Percentiles rank a stretch among this genome's conserved stretches.
These are phyloP conservation scores for Spodoptera litura DNA, from an alignment of 1,140 invertebrate genomes.

Conservation along the genomic window DNA sequence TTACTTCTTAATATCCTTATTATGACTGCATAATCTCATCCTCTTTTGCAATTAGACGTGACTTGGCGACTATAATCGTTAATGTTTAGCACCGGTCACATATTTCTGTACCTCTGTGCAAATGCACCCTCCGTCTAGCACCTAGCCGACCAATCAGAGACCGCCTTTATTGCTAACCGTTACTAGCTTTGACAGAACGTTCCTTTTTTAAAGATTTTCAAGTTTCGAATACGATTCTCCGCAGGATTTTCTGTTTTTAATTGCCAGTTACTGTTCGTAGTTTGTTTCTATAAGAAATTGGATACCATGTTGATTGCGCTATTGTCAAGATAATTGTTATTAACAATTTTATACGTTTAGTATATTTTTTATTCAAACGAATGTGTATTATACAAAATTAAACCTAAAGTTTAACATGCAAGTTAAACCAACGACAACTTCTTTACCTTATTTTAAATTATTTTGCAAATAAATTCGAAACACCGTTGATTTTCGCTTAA, in stretches of 20 bases:
- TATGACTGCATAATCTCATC: constrained; percentile 58
- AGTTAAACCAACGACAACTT: too few relatives aligned
- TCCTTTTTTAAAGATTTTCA: constrained; percentile 51
- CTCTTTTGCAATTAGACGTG: constrained; percentile 80
- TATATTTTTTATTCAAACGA: too few relatives aligned
- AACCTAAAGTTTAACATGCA: too few relatives aligned
- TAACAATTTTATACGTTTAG: too few relatives aligned
- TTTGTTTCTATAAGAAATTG: too few relatives aligned
- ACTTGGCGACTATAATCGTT: constrained; percentile 83
- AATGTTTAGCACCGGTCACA: constrained; percentile 82
- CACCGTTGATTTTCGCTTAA: too few relatives aligned
- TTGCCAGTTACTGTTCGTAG: background rate
- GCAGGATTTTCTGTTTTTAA: constrained; percentile 16
- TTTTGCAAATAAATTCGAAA: too few relatives aligned
- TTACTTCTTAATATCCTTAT: too few relatives aligned
- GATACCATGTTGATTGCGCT: too few relatives aligned
- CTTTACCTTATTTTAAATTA: too few relatives aligned
- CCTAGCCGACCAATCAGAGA: constrained; percentile 54
- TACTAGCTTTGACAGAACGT: constrained; percentile 49
- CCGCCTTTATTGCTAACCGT: constrained; percentile 52
- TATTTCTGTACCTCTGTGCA: constrained; percentile 79
- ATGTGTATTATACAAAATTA: too few relatives aligned
- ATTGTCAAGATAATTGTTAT: too few relatives aligned
- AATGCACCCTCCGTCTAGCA: constrained; percentile 71
- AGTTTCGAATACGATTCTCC: constrained; percentile 9